Percentiles rank a stretch among this genome's conserved stretches.
Evolutionary conservation across 2,888 invertebrate genomes (phyloP).

Genomic region (Odontothrips loti): DNA sequence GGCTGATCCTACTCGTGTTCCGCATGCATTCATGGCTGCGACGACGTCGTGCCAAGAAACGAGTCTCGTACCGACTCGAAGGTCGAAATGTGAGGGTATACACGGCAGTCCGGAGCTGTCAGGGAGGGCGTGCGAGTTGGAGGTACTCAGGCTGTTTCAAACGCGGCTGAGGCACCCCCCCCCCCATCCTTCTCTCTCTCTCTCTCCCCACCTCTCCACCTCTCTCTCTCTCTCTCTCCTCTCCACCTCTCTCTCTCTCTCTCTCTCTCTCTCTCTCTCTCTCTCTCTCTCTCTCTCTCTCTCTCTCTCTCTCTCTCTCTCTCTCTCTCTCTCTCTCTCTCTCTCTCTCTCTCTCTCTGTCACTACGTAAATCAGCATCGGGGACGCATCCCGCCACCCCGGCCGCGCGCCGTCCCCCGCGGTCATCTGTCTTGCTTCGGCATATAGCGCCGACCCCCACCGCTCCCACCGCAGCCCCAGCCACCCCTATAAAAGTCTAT

Average conservation of each 20-base stretch:
- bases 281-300: slow-evolving; percentile 1
- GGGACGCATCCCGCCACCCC: not conserved
- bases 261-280: not conserved
- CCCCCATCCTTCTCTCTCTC: too few species aligned
- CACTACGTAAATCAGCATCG: slow-evolving; percentile 4
- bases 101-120: too few species aligned
- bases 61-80: too few species aligned
- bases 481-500: slow-evolving; percentile 22
- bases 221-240: not conserved
- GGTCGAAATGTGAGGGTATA: too few species aligned
- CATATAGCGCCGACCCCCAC: not conserved
- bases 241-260: not conserved
- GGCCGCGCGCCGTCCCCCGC: not conserved
- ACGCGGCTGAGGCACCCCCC: too few species aligned
- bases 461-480: not conserved
- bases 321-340: not conserved
- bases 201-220: not conserved
- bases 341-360: not conserved
- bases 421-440: slow-evolving; percentile 12
- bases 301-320: not conserved
- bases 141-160: too few species aligned
- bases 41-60: too few species aligned
- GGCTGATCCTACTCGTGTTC: too few species aligned
- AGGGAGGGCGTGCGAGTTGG: too few species aligned
- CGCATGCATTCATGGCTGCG: too few species aligned